Base-by-base conservation (phyloP, 2,888 invertebrate species). In the Mycogona germanica region DNA sequence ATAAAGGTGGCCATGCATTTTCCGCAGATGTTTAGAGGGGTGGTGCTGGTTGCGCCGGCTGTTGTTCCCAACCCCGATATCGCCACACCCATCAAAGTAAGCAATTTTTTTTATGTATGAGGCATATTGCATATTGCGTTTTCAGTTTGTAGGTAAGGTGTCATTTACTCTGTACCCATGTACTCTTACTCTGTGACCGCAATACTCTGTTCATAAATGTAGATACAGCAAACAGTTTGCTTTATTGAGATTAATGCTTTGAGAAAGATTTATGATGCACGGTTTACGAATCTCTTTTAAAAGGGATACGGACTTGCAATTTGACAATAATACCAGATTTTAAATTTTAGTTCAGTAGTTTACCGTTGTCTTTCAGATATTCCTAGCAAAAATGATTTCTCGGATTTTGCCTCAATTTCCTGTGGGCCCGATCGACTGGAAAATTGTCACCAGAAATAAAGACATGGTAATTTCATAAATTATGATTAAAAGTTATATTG, bases 31-130 rank as follows among this genome's bases (percentile, higher is more conserved):
- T 71, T 72, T 57, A 59, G 58, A 32, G 72, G 72, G 7, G 60
- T 70, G 25, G 63, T 72, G 3, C 61, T 72, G 7, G 67, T 70
- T 54, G 68, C 64, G 3, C 70, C 72, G 9, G 64, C 67, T 32
- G 62, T 72, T n/a, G 49, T 56, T 25, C 58, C 63, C 23, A 62
- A 64, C 56, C 62, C 65, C 9, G 55, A 57, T 7, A 48, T 61
- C 23, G 61, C 57, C 4, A 59, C 62, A 5, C 63, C 64, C 25
- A 58, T 63, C 26, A 57, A 57, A 30, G 57, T 57, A 28, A 25
- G 5, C 49, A 17, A 4, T 14, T 12, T 29, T 46, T 29, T n/a
- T n/a, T n/a, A n/a, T n/a, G n/a, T n/a, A n/a, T n/a, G n/a, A n/a
- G n/a, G n/a, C n/a, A n/a, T n/a, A n/a, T n/a, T n/a, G n/a, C n/a